These are phyloP conservation scores for Pao palembangensis DNA, from an alignment of 2,113 vertebrate species.

Conservation along the genomic window DNA sequence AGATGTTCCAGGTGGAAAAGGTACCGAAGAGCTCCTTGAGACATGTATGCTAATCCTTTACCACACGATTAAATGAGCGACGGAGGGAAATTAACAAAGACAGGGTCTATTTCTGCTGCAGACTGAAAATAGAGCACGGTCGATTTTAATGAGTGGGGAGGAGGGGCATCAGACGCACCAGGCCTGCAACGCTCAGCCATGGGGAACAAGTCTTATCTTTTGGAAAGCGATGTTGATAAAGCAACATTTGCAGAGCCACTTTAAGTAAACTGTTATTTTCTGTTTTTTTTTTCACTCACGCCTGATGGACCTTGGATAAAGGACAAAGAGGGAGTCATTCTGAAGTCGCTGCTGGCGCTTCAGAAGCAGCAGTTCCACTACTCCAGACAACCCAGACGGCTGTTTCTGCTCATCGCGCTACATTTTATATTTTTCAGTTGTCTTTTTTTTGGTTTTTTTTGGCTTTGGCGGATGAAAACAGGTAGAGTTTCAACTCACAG, in stretches of 20 bases:
- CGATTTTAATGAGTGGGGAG: constrained; percentile 20
- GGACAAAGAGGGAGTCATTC: background rate
- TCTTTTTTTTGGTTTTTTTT: too few species aligned
- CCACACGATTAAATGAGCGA: constrained; percentile 28
- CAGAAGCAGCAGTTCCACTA: too few species aligned
- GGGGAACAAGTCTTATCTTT: background rate
- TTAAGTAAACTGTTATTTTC: background rate
- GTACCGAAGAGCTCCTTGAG: constrained; percentile 45
- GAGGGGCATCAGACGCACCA: too few species aligned
- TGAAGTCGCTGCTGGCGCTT: background rate
- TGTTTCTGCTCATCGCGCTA: too few species aligned
- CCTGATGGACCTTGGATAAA: background rate
- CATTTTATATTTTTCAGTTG: too few species aligned
- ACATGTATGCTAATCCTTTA: constrained; percentile 34
- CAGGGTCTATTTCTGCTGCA: constrained; percentile 4
- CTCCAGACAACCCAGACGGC: background rate
- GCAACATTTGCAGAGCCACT: constrained; percentile 10
- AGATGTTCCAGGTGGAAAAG: constrained; percentile 34
- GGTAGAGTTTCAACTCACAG: constrained; percentile 40
- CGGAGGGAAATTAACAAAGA: constrained; percentile 41
- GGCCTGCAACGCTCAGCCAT: background rate
- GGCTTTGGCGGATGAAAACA: too few species aligned
- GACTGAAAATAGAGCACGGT: constrained; percentile 26
- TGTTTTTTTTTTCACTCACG: background rate
- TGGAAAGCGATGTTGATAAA: constrained; percentile 4